Base-by-base conservation (phyloP, 1,140 invertebrate genomes). In the Cataglyphis hispanica region DNA sequence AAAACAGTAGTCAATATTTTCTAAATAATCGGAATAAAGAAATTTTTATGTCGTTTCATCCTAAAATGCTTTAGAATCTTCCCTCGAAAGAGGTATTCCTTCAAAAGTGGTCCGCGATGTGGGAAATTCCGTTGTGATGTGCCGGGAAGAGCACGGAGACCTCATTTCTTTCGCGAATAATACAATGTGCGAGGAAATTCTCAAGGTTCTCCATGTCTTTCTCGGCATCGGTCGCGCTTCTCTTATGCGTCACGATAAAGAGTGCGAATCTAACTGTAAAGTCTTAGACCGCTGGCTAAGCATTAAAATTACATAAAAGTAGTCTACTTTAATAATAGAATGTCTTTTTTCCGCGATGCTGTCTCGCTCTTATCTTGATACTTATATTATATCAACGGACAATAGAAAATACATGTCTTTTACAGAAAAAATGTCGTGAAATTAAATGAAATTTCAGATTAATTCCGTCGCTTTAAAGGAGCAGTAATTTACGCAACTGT, bases 111-210 rank as follows among this genome's bases (percentile, higher is more conserved):
- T 25, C 50, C 74, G 34, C 11, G 31, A 11, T 77, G 81, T 85
- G 81, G 50, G 70, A 87, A 87, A 77, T 70, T 85, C 64, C 27
- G 56, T 58, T 60, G n/a, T 27, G 37, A 80, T 81, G 60, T 46
- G 69, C 76, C 56, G 60, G 34, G 46, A 85, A 64, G 50, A 85
- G 50, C n/a, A 8, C 56, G 58, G 34, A 72, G 63, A 74, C 76
- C 43, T 58, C 64, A 70, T 53, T 83, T 80, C 66, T 70, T 74
- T 85, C 40, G 77, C 31, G 77, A 69, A 80, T 80, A 16, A 4
- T 34, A 80, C 63, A 69, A 80, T 80, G 16, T 67, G 63, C 13
- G 8, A 67, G 31, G 22, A 40, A 80, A 69, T 80, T 80, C 77
- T 80, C 77, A 69, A 80, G 77, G 46, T 31, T 69, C 16, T 69